Base-by-base conservation (phyloP, 2,888 invertebrate species). In the Pteria penguin region DNA sequence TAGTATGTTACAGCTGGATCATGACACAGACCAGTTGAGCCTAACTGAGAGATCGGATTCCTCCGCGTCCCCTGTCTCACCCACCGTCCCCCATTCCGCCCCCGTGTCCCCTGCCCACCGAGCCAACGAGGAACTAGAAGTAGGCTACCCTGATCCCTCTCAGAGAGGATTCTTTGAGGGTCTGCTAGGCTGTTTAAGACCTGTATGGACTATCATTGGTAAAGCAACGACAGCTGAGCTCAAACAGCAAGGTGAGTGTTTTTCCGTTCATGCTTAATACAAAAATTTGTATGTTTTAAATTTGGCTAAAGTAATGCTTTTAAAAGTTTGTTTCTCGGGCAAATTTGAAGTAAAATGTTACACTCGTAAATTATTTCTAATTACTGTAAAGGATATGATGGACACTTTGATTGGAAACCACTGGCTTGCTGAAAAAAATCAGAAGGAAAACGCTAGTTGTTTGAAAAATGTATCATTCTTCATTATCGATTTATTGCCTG, bases 151-250 rank as follows among this genome's bases (percentile, higher is more conserved):
- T 22, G 87, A 87, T 18, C 24, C 78, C 68, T 69, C 82, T 4
- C 88, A 90, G 82, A 79, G 90, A 32, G 90, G 91, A 1, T 91
- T 91, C 83, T 89, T 91, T 63, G 91, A 91, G 80, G 97, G 97
- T 0, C 94, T 98, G 72, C 93, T 97, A 84, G 96, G 97, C 1
- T 98, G 98, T 89, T 95, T 98, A 90, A 94, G 96, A 78, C 97
- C 97, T 0, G 95, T 98, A 11, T 94, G 96, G 92, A 95, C 96
- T n/a, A 94, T 97, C 84, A 96, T 97, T 75, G 96, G 96, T 67
- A 96, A 96, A 91, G 95, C 95, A 61, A 87, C 89, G 27, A 86
- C 88, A 8, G 89, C 88, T 29, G 91, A 92, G 76, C 84, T 89
- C 54, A 91, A 91, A 77, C 86, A 90, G 75, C 89, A 90, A 84